A percentile compares a stretch with the other conserved stretches of the same genome.
These are phyloP conservation scores for Pelusios castaneus DNA, from an alignment of 2,113 vertebrate species.

Conservation along the genomic window DNA sequence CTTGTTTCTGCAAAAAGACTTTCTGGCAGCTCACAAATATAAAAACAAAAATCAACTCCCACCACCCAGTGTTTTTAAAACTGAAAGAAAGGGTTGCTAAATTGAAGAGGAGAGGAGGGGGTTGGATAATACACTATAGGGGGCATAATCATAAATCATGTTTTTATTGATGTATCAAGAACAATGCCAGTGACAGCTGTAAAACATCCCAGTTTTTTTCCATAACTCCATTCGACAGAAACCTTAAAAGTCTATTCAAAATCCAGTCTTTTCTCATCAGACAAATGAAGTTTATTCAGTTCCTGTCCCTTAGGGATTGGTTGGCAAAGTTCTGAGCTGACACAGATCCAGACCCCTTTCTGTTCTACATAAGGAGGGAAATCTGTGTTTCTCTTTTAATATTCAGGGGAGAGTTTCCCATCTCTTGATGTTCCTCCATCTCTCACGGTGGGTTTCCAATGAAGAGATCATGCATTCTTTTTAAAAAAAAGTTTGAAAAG, in stretches of 20 bases:
- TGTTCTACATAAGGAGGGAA: neutral
- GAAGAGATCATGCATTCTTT: neutral
- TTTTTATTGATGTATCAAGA: neutral
- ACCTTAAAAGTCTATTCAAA: constrained; percentile 1
- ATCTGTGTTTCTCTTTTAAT: neutral
- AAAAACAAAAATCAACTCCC: neutral
- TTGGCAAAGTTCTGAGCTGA: neutral
- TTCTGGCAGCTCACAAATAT: constrained; percentile 9
- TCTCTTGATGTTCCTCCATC: neutral
- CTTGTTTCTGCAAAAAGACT: neutral
- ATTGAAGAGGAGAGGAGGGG: neutral
- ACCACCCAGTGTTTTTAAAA: neutral
- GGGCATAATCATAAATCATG: neutral
- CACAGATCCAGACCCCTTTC: neutral
- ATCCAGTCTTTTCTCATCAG: constrained; percentile 3
- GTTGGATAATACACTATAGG: neutral
- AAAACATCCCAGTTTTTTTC: neutral
- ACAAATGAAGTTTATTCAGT: constrained; percentile 5
- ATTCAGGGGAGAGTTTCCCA: neutral
- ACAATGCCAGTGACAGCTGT: neutral
- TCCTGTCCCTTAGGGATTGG: neutral
- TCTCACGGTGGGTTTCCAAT: neutral
- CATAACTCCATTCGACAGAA: neutral
- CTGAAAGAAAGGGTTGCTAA: neutral
- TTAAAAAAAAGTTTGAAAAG: neutral